Evolutionary conservation across 2,888 invertebrate genomes (phyloP), one percentile per base, ranked within the genome.

Genomic region (Falcaria lacertinaria): DNA sequence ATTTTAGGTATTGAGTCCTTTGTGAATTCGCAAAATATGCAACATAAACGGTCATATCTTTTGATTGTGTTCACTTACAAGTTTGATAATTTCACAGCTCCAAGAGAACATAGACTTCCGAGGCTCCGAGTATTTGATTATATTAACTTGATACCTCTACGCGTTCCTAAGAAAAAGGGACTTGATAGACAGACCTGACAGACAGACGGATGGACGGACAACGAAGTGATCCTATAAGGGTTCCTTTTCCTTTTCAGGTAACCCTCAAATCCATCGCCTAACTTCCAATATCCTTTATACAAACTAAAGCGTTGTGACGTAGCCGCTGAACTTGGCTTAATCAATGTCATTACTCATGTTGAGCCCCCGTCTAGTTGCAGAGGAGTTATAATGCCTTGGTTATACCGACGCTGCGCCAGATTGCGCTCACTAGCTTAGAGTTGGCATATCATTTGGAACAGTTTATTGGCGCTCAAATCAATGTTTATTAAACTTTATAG

Each of bases 341-440:
- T 60, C 60, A 61, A 63, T 52, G 64, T 62, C 63, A 64, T 64
- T 69, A 62, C 60, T 67, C 47, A 56, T 44, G 34, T 37, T 47
- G 43, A 60, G 53, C 52, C 48, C 45, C 42, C 4, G 1, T n/a
- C 13, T 11, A 8, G 15, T 16, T 3, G 6, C 13, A 19, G 3
- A 14, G 37, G 34, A 41, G 42, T 22, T 42, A 38, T 47, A 48
- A 43, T 49, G 47, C 41, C 51, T 59, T 50, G 52, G 43, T 47
- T 50, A 34, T 28, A 28, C 11, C 28, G 15, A 45, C 13, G 25
- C 36, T 35, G 43, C 15, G 15, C 33, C 34, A 11, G 34, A 13
- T 16, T 16, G 32, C 15, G 28, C 34, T 22, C 17, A 22, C 32
- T 7, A 15, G 11, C 28, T 7, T 28, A 28, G 28, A 7, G 11